Conservation (phyloP, 2,888 invertebrate species). For the Lepas anatifera region DNA sequence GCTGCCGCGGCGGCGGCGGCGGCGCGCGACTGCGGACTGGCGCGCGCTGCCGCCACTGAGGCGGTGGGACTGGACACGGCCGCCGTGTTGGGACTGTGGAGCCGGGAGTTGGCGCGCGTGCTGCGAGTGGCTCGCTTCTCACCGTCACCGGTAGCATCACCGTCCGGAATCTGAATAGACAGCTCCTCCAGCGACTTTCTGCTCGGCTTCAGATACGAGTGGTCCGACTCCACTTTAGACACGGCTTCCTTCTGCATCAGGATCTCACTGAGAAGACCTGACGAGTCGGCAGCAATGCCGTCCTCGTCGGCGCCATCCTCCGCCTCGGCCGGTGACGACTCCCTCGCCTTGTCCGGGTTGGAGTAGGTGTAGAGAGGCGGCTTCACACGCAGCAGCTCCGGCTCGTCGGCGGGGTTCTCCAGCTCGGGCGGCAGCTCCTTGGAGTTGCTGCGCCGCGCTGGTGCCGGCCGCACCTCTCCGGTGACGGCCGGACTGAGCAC, state of each 20-base stretch:
- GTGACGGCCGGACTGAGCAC: neutral
- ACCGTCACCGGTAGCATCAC: slow-evolving; percentile 19
- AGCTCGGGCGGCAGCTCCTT: slow-evolving; percentile 9
- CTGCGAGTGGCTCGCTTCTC: slow-evolving; percentile 29
- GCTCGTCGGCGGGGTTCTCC: slow-evolving; percentile 21
- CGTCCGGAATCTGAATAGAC: neutral
- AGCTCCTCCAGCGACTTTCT: neutral
- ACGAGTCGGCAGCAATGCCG: neutral
- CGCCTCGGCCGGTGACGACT: neutral
- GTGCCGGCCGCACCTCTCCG: neutral
- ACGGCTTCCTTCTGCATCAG: slow-evolving; percentile 3
- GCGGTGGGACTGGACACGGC: slow-evolving; percentile 1
- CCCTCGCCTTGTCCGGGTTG: slow-evolving; percentile 43
- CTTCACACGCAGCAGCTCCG: slow-evolving; percentile 47
- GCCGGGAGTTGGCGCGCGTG: slow-evolving; percentile 32
- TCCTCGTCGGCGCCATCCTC: neutral
- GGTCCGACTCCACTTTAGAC: slow-evolving; percentile 4
- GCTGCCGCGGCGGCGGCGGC: neutral
- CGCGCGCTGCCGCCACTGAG: no score
- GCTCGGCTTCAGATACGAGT: neutral
- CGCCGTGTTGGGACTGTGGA: slow-evolving; percentile 27
- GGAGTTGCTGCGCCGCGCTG: neutral
- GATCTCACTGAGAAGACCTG: neutral
- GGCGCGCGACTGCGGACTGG: neutral
- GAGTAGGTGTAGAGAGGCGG: slow-evolving; percentile 67